Evolutionary conservation across 2,797 vertebrate genomes (phyloP).

Genomic region (Chrysocyon brachyurus): DNA sequence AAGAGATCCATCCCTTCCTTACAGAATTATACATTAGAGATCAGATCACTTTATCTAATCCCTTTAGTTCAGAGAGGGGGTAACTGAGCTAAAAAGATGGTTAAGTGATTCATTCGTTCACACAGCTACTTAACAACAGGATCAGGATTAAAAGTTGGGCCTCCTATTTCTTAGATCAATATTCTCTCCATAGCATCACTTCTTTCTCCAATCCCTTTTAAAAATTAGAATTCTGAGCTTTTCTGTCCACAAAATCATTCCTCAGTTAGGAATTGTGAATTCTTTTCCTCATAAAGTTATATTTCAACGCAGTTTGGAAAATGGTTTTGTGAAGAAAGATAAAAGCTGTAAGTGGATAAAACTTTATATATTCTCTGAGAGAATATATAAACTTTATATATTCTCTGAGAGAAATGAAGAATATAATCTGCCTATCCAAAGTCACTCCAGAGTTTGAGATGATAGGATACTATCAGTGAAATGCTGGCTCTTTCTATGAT

Average conservation of each 20-base stretch:
- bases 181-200: constrained; percentile 20
- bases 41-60: constrained; percentile 60
- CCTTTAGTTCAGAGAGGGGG: constrained; percentile 27
- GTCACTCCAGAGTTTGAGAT: constrained; percentile 35
- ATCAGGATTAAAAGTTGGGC: constrained; percentile 32
- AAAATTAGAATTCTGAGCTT: constrained; percentile 63
- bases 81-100: neutral
- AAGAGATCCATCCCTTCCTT: constrained; percentile 34
- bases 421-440: neutral
- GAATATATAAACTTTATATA: constrained; percentile 50
- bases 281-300: constrained; percentile 41
- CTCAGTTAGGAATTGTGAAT: constrained; percentile 5
- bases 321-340: constrained; percentile 30
- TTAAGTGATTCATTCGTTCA: constrained; percentile 33
- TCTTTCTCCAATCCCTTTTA: neutral
- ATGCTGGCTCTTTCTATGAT: constrained; percentile 1
- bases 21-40: constrained; percentile 40
- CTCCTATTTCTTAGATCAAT: neutral
- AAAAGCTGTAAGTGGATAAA: constrained; percentile 41
- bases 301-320: constrained; percentile 42
- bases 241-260: constrained; percentile 57
- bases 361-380: constrained; percentile 28
- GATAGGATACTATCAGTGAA: constrained; percentile 59
- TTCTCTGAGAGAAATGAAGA: constrained; percentile 30
- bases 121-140: constrained; percentile 31